Conservation (phyloP, 2,113 vertebrate genomes). For the Brachypteracias leptosomus region DNA sequence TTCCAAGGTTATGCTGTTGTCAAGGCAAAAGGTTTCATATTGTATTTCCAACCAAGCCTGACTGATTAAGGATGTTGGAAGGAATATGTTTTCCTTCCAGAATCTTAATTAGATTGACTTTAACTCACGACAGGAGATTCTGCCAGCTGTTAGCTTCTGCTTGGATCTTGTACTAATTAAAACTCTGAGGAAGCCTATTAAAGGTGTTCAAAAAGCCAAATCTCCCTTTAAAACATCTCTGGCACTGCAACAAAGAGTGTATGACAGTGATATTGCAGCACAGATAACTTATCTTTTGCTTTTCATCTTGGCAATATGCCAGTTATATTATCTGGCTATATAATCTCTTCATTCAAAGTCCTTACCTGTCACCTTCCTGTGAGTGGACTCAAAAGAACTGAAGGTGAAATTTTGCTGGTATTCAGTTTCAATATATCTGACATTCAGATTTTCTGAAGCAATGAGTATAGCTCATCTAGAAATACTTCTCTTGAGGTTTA, state of each 20-base stretch:
- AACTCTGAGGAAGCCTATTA: slow-evolving; percentile 81
- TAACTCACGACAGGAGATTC: slow-evolving; percentile 83
- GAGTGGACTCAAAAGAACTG: background rate
- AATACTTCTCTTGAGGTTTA: background rate
- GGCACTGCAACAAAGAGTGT: background rate
- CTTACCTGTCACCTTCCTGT: background rate
- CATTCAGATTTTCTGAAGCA: background rate
- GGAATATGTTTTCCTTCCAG: slow-evolving; percentile 77
- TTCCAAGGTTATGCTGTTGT: slow-evolving; percentile 78
- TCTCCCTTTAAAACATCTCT: slow-evolving; percentile 27
- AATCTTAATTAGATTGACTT: slow-evolving; percentile 94
- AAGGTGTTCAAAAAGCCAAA: slow-evolving; percentile 70
- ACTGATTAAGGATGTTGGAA: slow-evolving; percentile 83
- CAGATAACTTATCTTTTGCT: background rate
- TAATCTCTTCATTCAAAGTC: background rate
- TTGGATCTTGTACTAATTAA: slow-evolving; percentile 88
- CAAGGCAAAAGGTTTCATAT: slow-evolving; percentile 78
- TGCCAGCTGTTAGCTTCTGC: slow-evolving; percentile 86
- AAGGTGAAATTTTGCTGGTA: background rate
- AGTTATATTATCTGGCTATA: background rate
- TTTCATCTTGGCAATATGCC: background rate
- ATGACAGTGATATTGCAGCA: background rate
- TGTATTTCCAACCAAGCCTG: slow-evolving; percentile 75
- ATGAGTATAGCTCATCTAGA: background rate
- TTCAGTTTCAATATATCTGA: background rate